Evolutionary conservation across 2,888 invertebrate genomes (phyloP).

Genomic region (Ophraella communa): DNA sequence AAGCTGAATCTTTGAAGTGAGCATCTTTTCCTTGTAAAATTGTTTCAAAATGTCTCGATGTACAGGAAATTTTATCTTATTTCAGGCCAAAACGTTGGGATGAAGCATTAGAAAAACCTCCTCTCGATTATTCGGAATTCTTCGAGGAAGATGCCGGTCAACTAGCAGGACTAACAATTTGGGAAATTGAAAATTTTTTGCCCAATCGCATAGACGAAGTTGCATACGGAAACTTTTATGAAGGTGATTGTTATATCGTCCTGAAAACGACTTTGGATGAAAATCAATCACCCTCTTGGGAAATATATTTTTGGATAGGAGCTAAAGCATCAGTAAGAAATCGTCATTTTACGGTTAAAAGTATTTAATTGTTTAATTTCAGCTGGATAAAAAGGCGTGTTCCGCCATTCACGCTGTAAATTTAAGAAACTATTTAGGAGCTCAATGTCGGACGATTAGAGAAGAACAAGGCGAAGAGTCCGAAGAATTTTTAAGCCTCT

Average conservation of each 20-base stretch:
- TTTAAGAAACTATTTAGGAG: constrained; percentile 93
- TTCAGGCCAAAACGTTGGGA: constrained; percentile 93
- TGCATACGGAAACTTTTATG: constrained; percentile 97
- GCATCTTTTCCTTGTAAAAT: constrained; percentile 37
- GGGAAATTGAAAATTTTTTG: constrained; percentile 99
- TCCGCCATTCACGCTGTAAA: constrained; percentile 99
- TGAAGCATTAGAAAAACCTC: constrained; percentile 92
- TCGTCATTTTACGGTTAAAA: constrained; percentile 29
- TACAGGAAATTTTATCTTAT: constrained; percentile 7
- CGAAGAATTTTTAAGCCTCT: constrained; percentile 92
- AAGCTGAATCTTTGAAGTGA: constrained; percentile 77
- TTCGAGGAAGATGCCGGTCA: constrained; percentile 96
- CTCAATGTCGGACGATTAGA: constrained; percentile 89
- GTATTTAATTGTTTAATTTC: constrained; percentile 36
- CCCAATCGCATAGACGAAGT: constrained; percentile 94
- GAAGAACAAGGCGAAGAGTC: constrained; percentile 98
- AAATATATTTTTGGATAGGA: constrained; percentile 99
- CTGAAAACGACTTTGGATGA: constrained; percentile 87
- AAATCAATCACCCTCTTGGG: constrained; percentile 85
- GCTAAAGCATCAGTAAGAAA: constrained; percentile 83
- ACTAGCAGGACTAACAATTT: constrained; percentile 88
- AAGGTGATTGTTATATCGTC: constrained; percentile 98
- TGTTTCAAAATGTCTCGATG: too few relatives aligned
- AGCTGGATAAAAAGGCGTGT: constrained; percentile 94
- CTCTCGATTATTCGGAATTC: constrained; percentile 95